Evolutionary conservation across 2,797 vertebrate genomes (phyloP).

Genomic region (Cyprinodon diabolis): DNA sequence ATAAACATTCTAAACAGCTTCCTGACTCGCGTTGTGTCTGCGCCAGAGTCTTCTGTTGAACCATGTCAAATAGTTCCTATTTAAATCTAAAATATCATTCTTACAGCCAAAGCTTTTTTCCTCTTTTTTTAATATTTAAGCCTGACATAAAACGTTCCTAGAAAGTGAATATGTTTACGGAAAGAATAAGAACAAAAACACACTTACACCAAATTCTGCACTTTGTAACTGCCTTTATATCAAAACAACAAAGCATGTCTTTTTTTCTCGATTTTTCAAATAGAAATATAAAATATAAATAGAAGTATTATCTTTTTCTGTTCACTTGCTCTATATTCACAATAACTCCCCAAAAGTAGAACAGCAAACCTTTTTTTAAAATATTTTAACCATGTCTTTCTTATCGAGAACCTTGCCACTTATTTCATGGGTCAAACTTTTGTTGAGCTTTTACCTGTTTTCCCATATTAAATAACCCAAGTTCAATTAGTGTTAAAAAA

Average conservation of each 20-base stretch:
- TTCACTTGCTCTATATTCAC: background rate
- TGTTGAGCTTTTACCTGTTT: too few relatives aligned
- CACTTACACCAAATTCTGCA: background rate
- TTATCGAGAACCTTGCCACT: background rate
- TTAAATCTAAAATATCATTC: background rate
- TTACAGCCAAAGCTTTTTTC: background rate
- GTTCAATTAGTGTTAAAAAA: too few relatives aligned
- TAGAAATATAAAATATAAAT: background rate
- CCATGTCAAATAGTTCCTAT: too few relatives aligned
- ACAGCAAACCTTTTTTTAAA: background rate
- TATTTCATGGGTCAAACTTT: background rate
- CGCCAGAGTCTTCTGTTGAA: too few relatives aligned
- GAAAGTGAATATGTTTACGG: background rate
- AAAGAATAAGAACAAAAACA: background rate
- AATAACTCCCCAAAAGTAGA: background rate
- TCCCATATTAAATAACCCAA: too few relatives aligned
- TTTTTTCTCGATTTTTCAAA: background rate
- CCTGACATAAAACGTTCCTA: background rate
- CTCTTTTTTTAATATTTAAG: background rate
- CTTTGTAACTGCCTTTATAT: background rate
- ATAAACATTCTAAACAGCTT: too few relatives aligned
- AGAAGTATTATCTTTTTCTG: background rate
- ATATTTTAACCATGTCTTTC: background rate
- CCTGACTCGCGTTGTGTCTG: too few relatives aligned
- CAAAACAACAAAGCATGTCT: background rate